Evolutionary conservation across 2,888 invertebrate genomes (phyloP).

Genomic region (Amiota mariae): DNA sequence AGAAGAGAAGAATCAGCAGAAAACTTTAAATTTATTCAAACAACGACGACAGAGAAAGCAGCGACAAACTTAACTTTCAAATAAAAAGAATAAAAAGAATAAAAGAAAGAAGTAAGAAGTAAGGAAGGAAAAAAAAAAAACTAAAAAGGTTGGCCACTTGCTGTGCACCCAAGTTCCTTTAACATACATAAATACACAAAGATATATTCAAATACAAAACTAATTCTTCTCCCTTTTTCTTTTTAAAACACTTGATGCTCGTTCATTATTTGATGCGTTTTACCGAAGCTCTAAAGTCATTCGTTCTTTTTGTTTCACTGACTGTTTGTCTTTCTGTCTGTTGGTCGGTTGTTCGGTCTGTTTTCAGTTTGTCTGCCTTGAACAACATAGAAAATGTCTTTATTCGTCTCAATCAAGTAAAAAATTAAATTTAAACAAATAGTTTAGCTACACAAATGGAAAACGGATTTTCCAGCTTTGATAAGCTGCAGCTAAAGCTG

Average conservation of each 20-base stretch:
- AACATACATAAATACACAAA: not conserved
- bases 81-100: not conserved
- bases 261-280: constrained; percentile 12
- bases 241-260: not conserved
- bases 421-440: constrained; percentile 31
- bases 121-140: not conserved
- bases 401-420: constrained; percentile 23
- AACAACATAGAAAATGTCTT: constrained; percentile 2
- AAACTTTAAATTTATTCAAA: constrained; percentile 27
- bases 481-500: not conserved
- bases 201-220: not conserved
- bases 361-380: not conserved
- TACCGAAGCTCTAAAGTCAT: not conserved
- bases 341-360: too few relatives aligned
- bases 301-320: too few relatives aligned
- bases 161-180: not conserved
- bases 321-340: too few relatives aligned
- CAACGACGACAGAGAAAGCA: not conserved
- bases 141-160: not conserved
- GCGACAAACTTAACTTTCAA: not conserved
- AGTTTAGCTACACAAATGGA: constrained; percentile 23
- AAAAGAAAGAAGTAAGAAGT: too few relatives aligned
- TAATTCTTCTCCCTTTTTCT: not conserved
- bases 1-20: not conserved
- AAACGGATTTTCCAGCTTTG: constrained; percentile 22